These are phyloP conservation scores for Salarias fasciatus DNA, from an alignment of 2,797 vertebrate genomes.

Conservation along the genomic window DNA sequence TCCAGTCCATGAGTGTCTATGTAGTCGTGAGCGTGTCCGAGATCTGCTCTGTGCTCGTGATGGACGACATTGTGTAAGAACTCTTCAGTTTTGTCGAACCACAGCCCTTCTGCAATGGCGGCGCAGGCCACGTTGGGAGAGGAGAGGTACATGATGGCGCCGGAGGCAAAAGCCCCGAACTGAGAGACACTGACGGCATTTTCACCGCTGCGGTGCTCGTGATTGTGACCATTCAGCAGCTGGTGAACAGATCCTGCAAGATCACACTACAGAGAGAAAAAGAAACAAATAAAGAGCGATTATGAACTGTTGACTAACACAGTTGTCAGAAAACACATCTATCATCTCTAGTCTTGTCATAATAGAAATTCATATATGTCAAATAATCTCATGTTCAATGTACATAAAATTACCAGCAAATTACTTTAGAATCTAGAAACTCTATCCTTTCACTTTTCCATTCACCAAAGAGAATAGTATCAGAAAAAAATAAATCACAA, in stretches of 20 bases:
- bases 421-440: no score
- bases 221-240: slow-evolving; percentile 65
- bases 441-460: no score
- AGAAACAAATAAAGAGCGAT: slow-evolving; percentile 1
- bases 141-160: slow-evolving; percentile 73
- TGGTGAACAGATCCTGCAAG: slow-evolving; percentile 65
- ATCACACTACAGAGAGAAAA: slow-evolving; percentile 64
- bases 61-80: slow-evolving; percentile 66
- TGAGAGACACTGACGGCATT: slow-evolving; percentile 54
- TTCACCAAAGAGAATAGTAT: no score
- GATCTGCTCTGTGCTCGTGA: not conserved
- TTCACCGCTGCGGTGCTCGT: not conserved
- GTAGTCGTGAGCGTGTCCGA: not conserved
- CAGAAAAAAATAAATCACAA: no score
- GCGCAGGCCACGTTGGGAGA: slow-evolving; percentile 68
- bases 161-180: slow-evolving; percentile 68
- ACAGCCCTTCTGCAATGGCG: slow-evolving; percentile 50
- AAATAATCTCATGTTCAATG: no score
- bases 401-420: no score
- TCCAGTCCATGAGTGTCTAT: slow-evolving; percentile 46
- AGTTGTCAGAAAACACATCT: no score
- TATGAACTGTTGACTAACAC: not conserved
- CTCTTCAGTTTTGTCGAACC: slow-evolving; percentile 63
- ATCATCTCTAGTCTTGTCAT: no score
- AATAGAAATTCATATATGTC: no score